Evolutionary conservation across 2,113 vertebrate species (phyloP).

Genomic region (Philantomba maxwellii): DNA sequence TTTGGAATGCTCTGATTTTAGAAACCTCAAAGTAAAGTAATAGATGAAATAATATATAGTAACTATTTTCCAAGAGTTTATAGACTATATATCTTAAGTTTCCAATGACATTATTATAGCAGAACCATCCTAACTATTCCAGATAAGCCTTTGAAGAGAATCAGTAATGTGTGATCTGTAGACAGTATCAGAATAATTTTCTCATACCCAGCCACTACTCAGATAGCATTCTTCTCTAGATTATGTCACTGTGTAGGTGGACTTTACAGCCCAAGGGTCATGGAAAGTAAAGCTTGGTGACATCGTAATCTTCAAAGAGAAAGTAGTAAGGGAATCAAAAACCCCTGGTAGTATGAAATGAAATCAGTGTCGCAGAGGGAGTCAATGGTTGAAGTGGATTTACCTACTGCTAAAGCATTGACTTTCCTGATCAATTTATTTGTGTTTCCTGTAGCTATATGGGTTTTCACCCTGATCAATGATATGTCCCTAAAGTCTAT

Average conservation of each 20-base stretch:
- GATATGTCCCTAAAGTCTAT: not conserved
- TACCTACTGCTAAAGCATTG: not conserved
- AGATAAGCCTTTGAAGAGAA: not conserved
- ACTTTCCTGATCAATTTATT: not conserved
- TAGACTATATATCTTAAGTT: not conserved
- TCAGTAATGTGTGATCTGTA: not conserved
- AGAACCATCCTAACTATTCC: not conserved
- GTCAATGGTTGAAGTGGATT: not conserved
- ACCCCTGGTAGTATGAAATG: not conserved
- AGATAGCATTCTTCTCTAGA: not conserved
- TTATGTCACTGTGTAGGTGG: not conserved
- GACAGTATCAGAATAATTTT: not conserved
- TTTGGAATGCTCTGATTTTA: not conserved
- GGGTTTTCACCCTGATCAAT: not conserved
- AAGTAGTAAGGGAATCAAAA: not conserved
- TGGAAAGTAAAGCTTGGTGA: not conserved
- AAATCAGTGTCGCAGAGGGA: not conserved
- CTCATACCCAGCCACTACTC: not conserved
- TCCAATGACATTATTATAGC: not conserved
- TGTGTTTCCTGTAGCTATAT: not conserved
- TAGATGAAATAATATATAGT: not conserved
- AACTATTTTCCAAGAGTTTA: not conserved
- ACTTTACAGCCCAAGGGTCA: not conserved
- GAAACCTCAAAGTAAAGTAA: not conserved
- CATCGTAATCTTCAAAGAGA: not conserved